Evolutionary conservation across 2,888 invertebrate species (phyloP).

Genomic region (Drosophila neonasuta): DNA sequence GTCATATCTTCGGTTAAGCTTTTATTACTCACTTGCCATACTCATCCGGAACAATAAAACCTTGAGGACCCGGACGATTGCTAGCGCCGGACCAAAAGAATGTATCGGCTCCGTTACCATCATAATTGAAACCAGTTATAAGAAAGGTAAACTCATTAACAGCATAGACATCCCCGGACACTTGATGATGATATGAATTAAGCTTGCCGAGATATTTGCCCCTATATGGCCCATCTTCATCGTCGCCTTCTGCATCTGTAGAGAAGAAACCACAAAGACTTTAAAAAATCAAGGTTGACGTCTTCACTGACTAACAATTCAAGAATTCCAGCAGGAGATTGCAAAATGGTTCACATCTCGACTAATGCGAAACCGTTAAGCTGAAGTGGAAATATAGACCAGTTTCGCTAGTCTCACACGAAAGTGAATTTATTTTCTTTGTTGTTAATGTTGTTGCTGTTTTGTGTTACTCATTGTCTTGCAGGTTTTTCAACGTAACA

Average conservation of each 20-base stretch:
- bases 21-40: slow-evolving; percentile 88
- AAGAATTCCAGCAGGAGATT: slow-evolving; percentile 40
- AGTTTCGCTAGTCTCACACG: slow-evolving; percentile 78
- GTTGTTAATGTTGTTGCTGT: slow-evolving; percentile 17
- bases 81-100: slow-evolving; percentile 97
- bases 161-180: slow-evolving; percentile 93
- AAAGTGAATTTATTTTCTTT: slow-evolving; percentile 77
- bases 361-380: neutral
- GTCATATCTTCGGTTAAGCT: neutral
- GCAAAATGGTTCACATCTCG: slow-evolving; percentile 10
- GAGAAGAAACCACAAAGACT: neutral
- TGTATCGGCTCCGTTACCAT: slow-evolving; percentile 94
- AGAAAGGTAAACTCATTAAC: slow-evolving; percentile 93
- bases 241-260: slow-evolving; percentile 83
- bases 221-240: slow-evolving; percentile 88
- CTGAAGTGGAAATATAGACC: slow-evolving; percentile 58
- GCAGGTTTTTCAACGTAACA: slow-evolving; percentile 55
- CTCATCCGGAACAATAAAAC: slow-evolving; percentile 95
- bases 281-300: neutral
- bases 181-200: slow-evolving; percentile 95
- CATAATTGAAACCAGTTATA: slow-evolving; percentile 92
- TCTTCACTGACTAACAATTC: slow-evolving; percentile 58
- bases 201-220: slow-evolving; percentile 92
- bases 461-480: slow-evolving; percentile 12
- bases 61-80: slow-evolving; percentile 93